Conservation (phyloP, 2,888 invertebrate genomes). For the Bembecia ichneumoniformis region DNA sequence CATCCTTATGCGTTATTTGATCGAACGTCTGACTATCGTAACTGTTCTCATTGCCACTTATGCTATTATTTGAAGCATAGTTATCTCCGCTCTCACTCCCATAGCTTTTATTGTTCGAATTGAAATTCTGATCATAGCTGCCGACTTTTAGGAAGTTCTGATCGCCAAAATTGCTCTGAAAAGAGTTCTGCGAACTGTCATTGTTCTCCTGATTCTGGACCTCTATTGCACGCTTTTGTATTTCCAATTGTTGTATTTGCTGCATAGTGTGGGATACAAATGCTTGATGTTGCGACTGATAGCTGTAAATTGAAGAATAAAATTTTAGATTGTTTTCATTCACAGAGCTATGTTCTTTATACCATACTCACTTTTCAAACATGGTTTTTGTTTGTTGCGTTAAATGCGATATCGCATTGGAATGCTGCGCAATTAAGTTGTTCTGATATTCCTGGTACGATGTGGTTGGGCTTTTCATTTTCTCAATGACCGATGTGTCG, state of each 20-base stretch:
- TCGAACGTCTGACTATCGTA: constrained; percentile 63
- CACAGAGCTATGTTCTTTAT: neutral
- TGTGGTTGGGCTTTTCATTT: constrained; percentile 87
- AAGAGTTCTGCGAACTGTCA: constrained; percentile 39
- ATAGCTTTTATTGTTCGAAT: constrained; percentile 41
- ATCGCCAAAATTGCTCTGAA: constrained; percentile 49
- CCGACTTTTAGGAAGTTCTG: constrained; percentile 41
- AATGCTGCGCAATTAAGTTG: constrained; percentile 85
- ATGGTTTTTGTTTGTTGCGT: constrained; percentile 86
- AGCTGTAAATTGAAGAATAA: constrained; percentile 59
- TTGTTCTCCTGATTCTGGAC: constrained; percentile 47
- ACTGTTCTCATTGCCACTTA: constrained; percentile 65
- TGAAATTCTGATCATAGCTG: constrained; percentile 44
- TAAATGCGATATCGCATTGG: constrained; percentile 82
- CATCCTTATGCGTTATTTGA: constrained; percentile 40
- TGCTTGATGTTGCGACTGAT: constrained; percentile 95
- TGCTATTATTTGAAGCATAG: constrained; percentile 55
- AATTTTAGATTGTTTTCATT: constrained; percentile 2
- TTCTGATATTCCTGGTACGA: constrained; percentile 94
- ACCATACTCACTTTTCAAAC: constrained; percentile 77
- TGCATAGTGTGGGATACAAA: constrained; percentile 93
- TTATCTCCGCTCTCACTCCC: constrained; percentile 60
- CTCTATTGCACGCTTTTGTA: constrained; percentile 81
- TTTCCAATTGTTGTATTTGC: constrained; percentile 87
- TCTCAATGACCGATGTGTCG: constrained; percentile 84